Base-by-base conservation (phyloP, 2,888 invertebrate species). In the Lepidochitona cinerea region DNA sequence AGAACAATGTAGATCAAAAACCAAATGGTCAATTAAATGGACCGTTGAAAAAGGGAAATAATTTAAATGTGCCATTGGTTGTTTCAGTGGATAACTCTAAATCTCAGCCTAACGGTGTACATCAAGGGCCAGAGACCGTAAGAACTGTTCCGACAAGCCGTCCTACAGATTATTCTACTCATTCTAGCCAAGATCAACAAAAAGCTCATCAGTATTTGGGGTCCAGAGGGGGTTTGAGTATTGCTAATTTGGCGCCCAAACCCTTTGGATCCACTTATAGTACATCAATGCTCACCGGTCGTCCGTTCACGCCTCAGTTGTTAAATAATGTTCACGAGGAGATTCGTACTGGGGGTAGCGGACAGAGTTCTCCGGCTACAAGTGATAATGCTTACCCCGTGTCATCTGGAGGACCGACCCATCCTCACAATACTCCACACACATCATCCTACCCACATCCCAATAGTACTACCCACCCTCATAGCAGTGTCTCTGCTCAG, bases 321-420 rank as follows among this genome's bases (percentile, higher is more conserved):
- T 77, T 77, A 18, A 81, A 84, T 65, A 85, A 81, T 72, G 77
- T 84, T 68, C 81, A 78, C n/a, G 85, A 87, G 69, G 87, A 87
- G 64, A 79, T 85, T 18, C 67, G 87, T 23, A 85, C 85, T 78
- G 85, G 84, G 37, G 88, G 87, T n/a, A 88, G 87, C 81, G 87
- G 87, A 2, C 87, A 88, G 75, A 88, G 87, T 73, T 87, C 88
- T 5, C 87, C 88, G 23, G 87, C 87, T 0, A 86, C 86, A 9
- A 87, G 86, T 75, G 87, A 87, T 64, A 80, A 83, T 68, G 79
- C 83, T 52, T 54, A 29, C 32, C 59, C 59, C 2, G 59, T 59
- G 26, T 59, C 59, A 23, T 4, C 18, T 32, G 29, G 7, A 23
- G 37, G 18, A 23, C 18, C 12, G 23, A 29, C 66, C 23, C 35